A percentile compares a stretch with the other conserved stretches of the same genome.
Evolutionary conservation across 2,888 invertebrate species (phyloP).

Genomic region (Tachystola acroxantha): DNA sequence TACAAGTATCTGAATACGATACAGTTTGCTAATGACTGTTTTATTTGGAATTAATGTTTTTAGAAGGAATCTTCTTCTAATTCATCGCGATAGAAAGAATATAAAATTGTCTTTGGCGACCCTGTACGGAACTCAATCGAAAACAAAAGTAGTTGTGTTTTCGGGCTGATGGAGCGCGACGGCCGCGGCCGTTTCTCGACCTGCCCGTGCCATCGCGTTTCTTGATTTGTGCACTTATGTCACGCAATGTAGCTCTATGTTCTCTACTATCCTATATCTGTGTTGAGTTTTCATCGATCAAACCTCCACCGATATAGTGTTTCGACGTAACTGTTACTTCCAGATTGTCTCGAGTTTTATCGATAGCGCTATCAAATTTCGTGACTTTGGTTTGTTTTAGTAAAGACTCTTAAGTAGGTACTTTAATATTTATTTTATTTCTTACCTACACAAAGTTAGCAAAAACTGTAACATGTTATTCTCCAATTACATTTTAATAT

Average conservation of each 20-base stretch:
- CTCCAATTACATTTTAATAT: too few species aligned
- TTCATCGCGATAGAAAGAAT: too few species aligned
- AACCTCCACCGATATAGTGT: conserved; percentile 14
- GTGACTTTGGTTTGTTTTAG: too few species aligned
- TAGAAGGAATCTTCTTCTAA: too few species aligned
- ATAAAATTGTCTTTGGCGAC: too few species aligned
- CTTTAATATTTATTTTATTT: too few species aligned
- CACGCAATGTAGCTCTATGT: conserved; percentile 37
- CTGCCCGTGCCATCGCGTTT: conserved; percentile 49
- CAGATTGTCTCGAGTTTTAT: conserved; percentile 2
- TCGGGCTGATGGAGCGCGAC: conserved; percentile 36
- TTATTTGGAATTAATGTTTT: too few species aligned
- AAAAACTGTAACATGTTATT: too few species aligned
- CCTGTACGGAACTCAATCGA: conserved; percentile 23
- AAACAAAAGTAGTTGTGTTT: conserved; percentile 43
- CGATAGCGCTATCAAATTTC: not conserved
- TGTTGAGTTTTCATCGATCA: conserved; percentile 36
- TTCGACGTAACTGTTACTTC: not conserved
- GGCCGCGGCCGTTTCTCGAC: conserved; percentile 34
- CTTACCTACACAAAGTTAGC: not conserved
- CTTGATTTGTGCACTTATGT: conserved; percentile 35
- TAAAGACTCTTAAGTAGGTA: too few species aligned
- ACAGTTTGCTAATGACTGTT: too few species aligned
- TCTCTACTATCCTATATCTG: not conserved
- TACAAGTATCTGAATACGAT: too few species aligned